These are phyloP conservation scores for Globia sparganii DNA, from an alignment of 2,888 invertebrate species.

Conservation along the genomic window DNA sequence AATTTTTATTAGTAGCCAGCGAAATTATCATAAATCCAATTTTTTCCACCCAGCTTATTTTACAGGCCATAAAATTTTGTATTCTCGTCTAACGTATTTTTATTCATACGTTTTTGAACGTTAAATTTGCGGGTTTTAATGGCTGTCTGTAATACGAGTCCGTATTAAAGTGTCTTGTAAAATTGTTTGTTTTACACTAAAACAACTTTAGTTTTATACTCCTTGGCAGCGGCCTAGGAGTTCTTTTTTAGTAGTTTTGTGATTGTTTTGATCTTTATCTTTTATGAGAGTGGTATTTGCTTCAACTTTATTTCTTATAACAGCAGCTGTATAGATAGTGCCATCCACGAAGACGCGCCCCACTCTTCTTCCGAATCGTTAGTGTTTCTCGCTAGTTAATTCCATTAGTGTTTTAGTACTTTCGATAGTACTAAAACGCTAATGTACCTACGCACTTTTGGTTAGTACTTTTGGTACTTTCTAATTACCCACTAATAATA, in stretches of 20 bases:
- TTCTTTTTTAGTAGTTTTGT: slow-evolving; percentile 48
- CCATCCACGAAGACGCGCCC: too few species aligned
- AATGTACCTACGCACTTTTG: too few species aligned
- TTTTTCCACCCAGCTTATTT: slow-evolving; percentile 67
- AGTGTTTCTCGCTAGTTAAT: too few species aligned
- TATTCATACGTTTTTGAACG: slow-evolving; percentile 68
- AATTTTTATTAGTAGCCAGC: slow-evolving; percentile 63
- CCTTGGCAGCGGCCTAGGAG: too few species aligned
- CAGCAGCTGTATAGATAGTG: too few species aligned
- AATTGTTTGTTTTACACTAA: slow-evolving; percentile 56
- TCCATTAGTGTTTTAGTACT: too few species aligned
- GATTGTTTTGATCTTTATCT: slow-evolving; percentile 40
- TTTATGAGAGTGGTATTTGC: slow-evolving; percentile 10
- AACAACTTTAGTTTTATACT: too few species aligned
- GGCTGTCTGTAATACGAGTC: slow-evolving; percentile 50
- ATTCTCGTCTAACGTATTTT: slow-evolving; percentile 68
- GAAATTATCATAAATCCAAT: slow-evolving; percentile 68
- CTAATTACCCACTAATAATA: too few species aligned
- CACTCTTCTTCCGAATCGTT: too few species aligned
- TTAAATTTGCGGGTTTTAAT: slow-evolving; percentile 69
- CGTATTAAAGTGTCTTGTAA: slow-evolving; percentile 55
- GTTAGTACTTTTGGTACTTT: too few species aligned
- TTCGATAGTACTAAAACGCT: too few species aligned
- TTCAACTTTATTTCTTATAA: slow-evolving; percentile 7
- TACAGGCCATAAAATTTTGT: slow-evolving; percentile 71